Conservation (phyloP, 2,113 vertebrate species). For the Tringa solitaria region DNA sequence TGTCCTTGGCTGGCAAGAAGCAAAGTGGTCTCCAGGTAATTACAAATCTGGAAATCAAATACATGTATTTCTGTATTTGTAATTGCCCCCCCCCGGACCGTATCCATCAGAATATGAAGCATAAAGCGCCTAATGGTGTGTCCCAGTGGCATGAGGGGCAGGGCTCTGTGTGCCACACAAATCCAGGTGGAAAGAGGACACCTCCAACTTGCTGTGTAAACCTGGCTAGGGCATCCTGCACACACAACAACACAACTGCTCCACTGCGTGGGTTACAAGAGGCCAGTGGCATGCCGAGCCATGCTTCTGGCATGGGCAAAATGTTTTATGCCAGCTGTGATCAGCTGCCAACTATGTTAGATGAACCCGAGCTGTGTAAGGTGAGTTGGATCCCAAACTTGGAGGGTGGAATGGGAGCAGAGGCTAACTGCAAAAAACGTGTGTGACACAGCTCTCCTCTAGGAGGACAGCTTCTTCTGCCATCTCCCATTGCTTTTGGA, state of each 20-base stretch:
- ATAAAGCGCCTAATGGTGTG: neutral
- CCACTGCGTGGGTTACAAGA: neutral
- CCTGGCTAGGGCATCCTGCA: neutral
- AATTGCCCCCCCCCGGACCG: neutral
- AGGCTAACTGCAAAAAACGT: neutral
- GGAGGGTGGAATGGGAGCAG: neutral
- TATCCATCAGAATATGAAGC: neutral
- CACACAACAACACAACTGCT: neutral
- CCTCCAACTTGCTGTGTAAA: neutral
- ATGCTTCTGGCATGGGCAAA: neutral
- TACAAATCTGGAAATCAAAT: neutral
- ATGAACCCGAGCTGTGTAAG: neutral
- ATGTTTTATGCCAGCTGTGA: neutral
- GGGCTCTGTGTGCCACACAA: neutral
- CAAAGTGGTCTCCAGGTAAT: neutral
- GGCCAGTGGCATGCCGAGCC: neutral
- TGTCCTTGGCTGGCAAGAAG: neutral
- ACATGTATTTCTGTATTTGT: neutral
- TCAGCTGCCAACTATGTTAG: neutral
- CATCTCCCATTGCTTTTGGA: neutral
- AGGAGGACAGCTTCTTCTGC: neutral
- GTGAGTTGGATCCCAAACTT: neutral
- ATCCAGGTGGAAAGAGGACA: neutral
- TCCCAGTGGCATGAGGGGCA: neutral
- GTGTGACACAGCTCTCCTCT: neutral